Base-by-base conservation (phyloP, 2,113 vertebrate species). In the Sitta europaea region DNA sequence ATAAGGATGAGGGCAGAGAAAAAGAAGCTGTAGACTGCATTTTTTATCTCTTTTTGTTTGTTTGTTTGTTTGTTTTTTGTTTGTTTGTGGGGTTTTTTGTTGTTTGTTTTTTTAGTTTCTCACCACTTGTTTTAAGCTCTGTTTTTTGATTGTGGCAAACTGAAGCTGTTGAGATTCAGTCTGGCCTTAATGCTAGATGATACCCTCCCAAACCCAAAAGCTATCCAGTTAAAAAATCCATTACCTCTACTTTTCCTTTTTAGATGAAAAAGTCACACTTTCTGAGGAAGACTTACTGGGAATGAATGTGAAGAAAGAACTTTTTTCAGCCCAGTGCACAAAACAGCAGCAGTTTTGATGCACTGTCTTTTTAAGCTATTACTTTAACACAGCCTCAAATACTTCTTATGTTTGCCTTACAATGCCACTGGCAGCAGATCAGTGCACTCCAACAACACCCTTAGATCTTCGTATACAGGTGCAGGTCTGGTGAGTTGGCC, bases 151-250 rank as follows among this genome's bases (percentile, higher is more conserved):
- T 91, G 48, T 70, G 54, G 79, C 74, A 93, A 74, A 75, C 51
- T 92, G 76, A 93, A 97, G 65, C 54, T 87, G 62, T 45, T 95
- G 58, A 38, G 36, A 94, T 89, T 92, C 85, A 77, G 42, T 40
- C 86, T 91, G 28, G 40, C 65, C 51, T 78, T 85, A 90, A 75
- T 71, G 42, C 33, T 91, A 57, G 84, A 92, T 81, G 84, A 65
- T 79, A 84, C 77, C 19, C 18, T 88, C 58, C 31, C 21, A 86
- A 65, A 76, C 22, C 65, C 31, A 68, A 84, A 95, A 95, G 50
- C 42, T 36, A 86, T 70, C 22, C n/a, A 83, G 47, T 89, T 92
- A 83, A 75, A 86, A 27, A 50, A 43, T 75, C 63, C 58, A 79
- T 84, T 85, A 94, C 65, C 31, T 63, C 43, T 78, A 68, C 21